Base-by-base conservation (phyloP, 2,113 vertebrate genomes). In the Hiodon tergisus region DNA sequence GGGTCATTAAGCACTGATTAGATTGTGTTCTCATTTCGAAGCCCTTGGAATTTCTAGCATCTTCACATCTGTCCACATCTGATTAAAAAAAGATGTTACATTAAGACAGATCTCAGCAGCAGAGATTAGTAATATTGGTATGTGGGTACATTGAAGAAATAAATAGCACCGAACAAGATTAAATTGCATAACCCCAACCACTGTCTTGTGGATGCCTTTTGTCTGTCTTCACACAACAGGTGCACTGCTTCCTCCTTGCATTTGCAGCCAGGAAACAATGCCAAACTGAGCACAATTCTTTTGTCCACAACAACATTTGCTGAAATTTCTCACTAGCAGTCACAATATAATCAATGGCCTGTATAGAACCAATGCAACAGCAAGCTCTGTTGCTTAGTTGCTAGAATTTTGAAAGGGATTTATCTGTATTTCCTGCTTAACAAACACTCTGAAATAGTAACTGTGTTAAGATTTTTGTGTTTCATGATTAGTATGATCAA, bases 1-100 rank as follows among this genome's bases (percentile, higher is more conserved):
- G 85, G 87, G 85, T 88, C 88, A 86, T 83, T 74, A 85, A 80
- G 4, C 79, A 71, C 83, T 82, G 87, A 88, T 85, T 86, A 84
- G 81, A 31, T 31, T 31, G 31, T 31, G 0, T 31, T 31, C 31
- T 31, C 31, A 31, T 31, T 31, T 31, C 31, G 31, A 31, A 31
- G 31, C 31, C 31, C 31, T 31, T 31, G 31, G 31, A 31, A 31
- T 31, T 31, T 31, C 31, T 31, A 31, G 31, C 31, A 31, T 31
- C 31, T 31, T 31, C 31, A 31, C 31, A 31, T 31, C 31, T 31
- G 31, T 31, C 31, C 31, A 31, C 31, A 31, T 31, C 31, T 31
- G 31, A 31, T 31, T 31, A 31, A 31, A 31, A 31, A 31, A 31
- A 31, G 31, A 31, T 31, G 31, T 31, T 31, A 31, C 31, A 31